Evolutionary conservation across 2,888 invertebrate species (phyloP), one percentile per base, ranked within the genome.

Genomic region (Apodemia mormo): DNA sequence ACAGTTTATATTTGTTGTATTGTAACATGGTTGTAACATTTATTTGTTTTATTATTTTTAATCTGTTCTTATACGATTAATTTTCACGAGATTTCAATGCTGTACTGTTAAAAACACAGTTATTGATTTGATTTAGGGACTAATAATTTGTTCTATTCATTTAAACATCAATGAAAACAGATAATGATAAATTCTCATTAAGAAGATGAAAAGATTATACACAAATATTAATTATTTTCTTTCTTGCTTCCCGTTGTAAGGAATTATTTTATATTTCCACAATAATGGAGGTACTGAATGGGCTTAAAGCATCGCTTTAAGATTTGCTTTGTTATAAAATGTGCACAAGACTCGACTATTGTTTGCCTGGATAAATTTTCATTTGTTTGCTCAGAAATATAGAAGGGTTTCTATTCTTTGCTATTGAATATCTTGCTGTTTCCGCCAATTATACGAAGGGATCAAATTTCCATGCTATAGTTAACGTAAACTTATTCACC

Each of bases 281-380:
- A 64, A 64, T 64, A 64, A 64, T 64, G 37, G 64, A 64, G 33
- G 64, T 64, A 64, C 64, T 64, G 64, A 64, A 64, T 64, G 70
- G 69, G 67, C 75, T 61, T 33, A 70, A 73, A 75, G 69, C 71
- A 74, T 71, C 77, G 79, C 77, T 81, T 78, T 77, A 81, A 83
- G 82, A 84, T 86, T 88, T 84, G 81, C 81, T 83, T 80, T 82
- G 76, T 77, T 79, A 79, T 75, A 78, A 76, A 77, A 64, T 73
- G 76, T 79, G 79, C 78, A 78, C 76, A 33, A 33, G 78, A 79
- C 78, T 78, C 78, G 76, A 67, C 77, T 74, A 80, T 85, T 86
- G 85, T 85, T 81, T 82, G 81, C 79, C 79, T 75, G 79, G 79
- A 81, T 85, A 82, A 84, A 84, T 86, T 85, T 84, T 83, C 83